phyloP scores from a whole-genome alignment of 37 sponge, comb jelly and placozoan genomes.

The Theonella swinhoei region DNA sequence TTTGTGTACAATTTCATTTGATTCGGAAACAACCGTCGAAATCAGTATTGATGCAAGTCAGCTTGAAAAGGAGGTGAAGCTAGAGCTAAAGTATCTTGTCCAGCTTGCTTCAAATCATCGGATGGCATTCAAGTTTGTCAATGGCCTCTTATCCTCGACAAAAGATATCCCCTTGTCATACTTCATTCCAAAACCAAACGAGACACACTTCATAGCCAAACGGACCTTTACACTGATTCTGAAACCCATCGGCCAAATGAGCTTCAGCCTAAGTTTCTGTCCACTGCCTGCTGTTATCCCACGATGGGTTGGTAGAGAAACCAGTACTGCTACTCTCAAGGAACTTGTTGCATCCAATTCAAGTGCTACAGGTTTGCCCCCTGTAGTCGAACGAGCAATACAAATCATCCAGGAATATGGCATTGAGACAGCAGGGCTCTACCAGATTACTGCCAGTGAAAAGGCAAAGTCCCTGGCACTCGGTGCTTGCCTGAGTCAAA shows the following conservation, averaged over 20 bases:
- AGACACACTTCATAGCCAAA: neutral
- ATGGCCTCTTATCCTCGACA: neutral
- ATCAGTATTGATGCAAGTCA: neutral
- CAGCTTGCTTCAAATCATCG: neutral
- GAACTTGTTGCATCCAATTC: neutral
- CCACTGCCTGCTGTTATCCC: neutral
- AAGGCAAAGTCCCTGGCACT: neutral
- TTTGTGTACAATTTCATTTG: neutral
- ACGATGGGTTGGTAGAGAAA: neutral
- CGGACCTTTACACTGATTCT: neutral
- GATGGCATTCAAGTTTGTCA: neutral
- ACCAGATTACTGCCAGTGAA: neutral
- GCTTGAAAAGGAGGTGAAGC: neutral
- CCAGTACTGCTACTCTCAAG: neutral
- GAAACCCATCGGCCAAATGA: neutral
- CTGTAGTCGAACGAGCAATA: conserved; percentile 5
- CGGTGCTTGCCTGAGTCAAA: neutral
- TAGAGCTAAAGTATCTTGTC: neutral
- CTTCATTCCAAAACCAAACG: neutral
- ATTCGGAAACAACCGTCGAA: neutral
- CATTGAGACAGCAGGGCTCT: neutral
- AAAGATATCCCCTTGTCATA: neutral
- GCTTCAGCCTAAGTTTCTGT: neutral
- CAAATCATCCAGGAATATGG: conserved; percentile 19
- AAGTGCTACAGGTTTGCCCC: conserved; percentile 2